Evolutionary conservation across 2,888 invertebrate species (phyloP).

Genomic region (Strigamia maritima): DNA sequence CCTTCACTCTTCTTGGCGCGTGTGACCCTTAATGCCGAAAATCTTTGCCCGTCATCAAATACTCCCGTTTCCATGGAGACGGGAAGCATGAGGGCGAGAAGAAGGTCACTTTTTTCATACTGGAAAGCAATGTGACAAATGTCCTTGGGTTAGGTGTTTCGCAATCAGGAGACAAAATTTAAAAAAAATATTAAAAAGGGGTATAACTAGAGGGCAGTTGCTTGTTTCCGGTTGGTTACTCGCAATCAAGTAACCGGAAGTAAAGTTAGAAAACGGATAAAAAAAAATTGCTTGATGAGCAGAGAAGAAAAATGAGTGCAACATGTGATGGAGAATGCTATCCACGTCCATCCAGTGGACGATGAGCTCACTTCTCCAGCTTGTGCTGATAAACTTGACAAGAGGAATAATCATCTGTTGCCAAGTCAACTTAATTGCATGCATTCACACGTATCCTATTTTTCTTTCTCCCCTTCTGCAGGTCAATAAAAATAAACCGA

Average conservation of each 20-base stretch:
- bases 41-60: not conserved
- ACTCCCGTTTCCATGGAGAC: not conserved
- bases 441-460: not conserved
- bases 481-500: not conserved
- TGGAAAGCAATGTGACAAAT: not conserved
- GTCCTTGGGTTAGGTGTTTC: not conserved
- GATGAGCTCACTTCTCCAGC: not conserved
- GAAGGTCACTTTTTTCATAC: not conserved
- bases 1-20: not conserved
- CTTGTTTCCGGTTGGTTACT: not conserved
- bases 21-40: slow-evolving; percentile 3
- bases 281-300: not conserved
- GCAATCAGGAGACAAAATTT: not conserved
- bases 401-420: not conserved
- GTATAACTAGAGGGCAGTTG: not conserved
- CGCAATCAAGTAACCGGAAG: not conserved
- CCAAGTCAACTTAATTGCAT: not conserved
- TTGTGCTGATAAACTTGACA: not conserved
- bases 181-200: not conserved
- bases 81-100: not conserved
- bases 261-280: not conserved
- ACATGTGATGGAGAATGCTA: not conserved
- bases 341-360: not conserved
- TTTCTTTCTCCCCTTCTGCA: not conserved
- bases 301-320: not conserved